Base-by-base conservation (phyloP, 2,797 vertebrate species). In the Miichthys miiuy region DNA sequence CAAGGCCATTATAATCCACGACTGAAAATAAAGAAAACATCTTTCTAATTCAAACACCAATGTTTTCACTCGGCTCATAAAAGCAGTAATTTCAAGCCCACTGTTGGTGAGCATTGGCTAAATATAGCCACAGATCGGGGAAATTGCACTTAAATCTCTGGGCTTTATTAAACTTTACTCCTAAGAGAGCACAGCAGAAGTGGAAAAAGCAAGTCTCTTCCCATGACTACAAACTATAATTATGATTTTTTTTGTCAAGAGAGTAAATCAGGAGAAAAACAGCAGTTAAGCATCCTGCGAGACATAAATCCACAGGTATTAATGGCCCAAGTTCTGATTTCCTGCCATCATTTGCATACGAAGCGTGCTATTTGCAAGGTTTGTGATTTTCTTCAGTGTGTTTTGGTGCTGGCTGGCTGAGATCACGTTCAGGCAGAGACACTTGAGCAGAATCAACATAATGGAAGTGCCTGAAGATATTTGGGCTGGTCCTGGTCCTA, bases 381-480 rank as follows among this genome's bases (percentile, higher is more conserved):
- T 79, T 86, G 58, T 25, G 74, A 65, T 79, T 81, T 64, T 17
- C 67, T 41, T 86, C 72, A 80, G 80, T 68, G 81, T 86, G 86
- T 75, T 91, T 84, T 58, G 66, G 69, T 67, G 82, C 76, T 66
- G 72, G 60, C 57, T 83, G 83, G 77, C 83, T 25, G 80, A 69
- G 54, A 71, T 85, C 68, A 65, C 55, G 20, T 77, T 80, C 79
- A 87, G 80, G 57, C 81, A 62, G 52, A 73, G 92, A 91, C 79
- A 91, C 84, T 80, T 73, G 79, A 92, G 92, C 83, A 85, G 79
- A 88, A 81, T 76, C 82, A 73, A 62, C 84, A 87, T 70, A 73
- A 72, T 86, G 80, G 79, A 91, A 91, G n/a, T 0, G 90, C 93
- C 92, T 84, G 82, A 21, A 90, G 93, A 87, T 94, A 87, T 94